Percentiles rank a stretch among this genome's conserved stretches.
These are phyloP conservation scores for Gymnocypris eckloni DNA, from an alignment of 2,797 vertebrate genomes.

Conservation along the genomic window DNA sequence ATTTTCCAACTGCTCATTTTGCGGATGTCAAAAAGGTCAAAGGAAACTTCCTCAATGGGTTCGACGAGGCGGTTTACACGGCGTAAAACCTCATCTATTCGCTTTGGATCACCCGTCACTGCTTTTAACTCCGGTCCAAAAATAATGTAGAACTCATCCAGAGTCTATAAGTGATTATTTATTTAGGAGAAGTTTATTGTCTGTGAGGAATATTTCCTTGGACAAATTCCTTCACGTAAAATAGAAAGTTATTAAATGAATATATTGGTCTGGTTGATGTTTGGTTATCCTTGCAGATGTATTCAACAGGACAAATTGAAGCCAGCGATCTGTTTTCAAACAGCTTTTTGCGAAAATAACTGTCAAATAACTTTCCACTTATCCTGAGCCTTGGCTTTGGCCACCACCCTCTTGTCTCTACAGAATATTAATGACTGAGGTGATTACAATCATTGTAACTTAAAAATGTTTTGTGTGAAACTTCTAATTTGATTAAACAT, in stretches of 20 bases:
- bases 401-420: constrained; percentile 81
- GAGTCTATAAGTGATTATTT: constrained; percentile 71
- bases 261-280: background rate
- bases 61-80: constrained; percentile 81
- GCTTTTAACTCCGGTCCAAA: constrained; percentile 88
- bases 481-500: background rate
- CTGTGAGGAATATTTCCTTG: background rate
- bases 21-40: constrained; percentile 85
- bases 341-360: constrained; percentile 84
- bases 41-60: constrained; percentile 82
- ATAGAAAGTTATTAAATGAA: background rate
- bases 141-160: constrained; percentile 89
- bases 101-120: constrained; percentile 85
- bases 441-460: background rate
- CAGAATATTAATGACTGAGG: background rate
- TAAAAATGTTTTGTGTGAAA: background rate
- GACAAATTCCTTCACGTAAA: background rate
- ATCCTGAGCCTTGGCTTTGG: constrained; percentile 81
- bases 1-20: constrained; percentile 82
- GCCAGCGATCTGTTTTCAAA: constrained; percentile 93
- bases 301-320: too few relatives aligned
- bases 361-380: too few relatives aligned
- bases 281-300: too few relatives aligned
- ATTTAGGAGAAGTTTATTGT: constrained; percentile 9
- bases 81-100: constrained; percentile 81